Percentiles rank a stretch among this genome's conserved stretches.
phyloP scores from a whole-genome alignment of 2,888 invertebrate species.

The Orthonychiurus folsomi region DNA sequence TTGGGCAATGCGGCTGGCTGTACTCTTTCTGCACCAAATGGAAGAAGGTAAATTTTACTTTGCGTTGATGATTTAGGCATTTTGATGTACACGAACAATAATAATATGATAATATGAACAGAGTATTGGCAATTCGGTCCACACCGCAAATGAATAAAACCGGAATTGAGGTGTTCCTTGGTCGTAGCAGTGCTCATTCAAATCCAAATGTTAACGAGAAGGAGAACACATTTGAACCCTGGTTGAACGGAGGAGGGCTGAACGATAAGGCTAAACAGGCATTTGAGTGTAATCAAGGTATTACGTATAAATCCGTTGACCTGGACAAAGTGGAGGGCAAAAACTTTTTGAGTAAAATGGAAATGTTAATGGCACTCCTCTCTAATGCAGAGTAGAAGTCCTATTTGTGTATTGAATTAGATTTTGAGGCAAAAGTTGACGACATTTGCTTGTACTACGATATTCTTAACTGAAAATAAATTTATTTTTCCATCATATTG shows the following conservation, averaged over 20 bases:
- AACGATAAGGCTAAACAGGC: neutral
- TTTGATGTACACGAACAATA: slow-evolving; percentile 13
- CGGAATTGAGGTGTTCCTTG: slow-evolving; percentile 35
- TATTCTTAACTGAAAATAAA: no score
- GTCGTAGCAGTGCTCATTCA: neutral
- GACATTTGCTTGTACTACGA: no score
- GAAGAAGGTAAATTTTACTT: slow-evolving; percentile 59
- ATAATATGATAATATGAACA: slow-evolving; percentile 5
- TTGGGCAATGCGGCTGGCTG: slow-evolving; percentile 88
- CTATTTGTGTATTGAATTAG: no score
- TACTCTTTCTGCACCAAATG: slow-evolving; percentile 79
- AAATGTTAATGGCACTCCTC: slow-evolving; percentile 83
- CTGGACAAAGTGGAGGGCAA: slow-evolving; percentile 92
- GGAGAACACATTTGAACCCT: neutral
- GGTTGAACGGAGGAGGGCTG: neutral
- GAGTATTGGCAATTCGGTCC: slow-evolving; percentile 33
- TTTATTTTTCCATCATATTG: no score
- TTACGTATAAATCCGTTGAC: slow-evolving; percentile 50
- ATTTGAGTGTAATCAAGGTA: slow-evolving; percentile 32
- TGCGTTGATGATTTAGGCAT: no score
- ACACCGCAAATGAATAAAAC: slow-evolving; percentile 30
- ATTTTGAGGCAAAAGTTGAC: no score
- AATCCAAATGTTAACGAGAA: slow-evolving; percentile 9
- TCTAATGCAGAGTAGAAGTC: slow-evolving; percentile 52
- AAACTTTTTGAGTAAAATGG: slow-evolving; percentile 93